These are phyloP conservation scores for Operophtera brumata DNA, from an alignment of 2,888 invertebrate genomes.

Conservation along the genomic window DNA sequence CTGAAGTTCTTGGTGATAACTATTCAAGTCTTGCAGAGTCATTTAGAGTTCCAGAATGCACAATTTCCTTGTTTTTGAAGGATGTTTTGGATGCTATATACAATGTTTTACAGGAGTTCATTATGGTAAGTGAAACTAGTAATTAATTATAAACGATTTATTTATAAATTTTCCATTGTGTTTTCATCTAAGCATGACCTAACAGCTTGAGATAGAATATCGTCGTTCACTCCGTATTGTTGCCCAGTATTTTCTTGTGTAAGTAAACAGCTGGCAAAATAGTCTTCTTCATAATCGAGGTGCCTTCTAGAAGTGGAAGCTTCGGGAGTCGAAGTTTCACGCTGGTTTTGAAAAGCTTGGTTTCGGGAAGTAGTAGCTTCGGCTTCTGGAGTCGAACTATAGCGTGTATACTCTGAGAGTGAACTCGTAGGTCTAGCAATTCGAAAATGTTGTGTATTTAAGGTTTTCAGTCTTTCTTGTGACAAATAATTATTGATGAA, in stretches of 20 bases:
- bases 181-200: constrained; percentile 34
- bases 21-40: constrained; percentile 44
- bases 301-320: constrained; percentile 39
- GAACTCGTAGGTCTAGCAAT: constrained; percentile 37
- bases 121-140: constrained; percentile 38
- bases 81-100: constrained; percentile 43
- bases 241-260: constrained; percentile 47
- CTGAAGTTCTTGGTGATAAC: constrained; percentile 25
- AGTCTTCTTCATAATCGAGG: constrained; percentile 45
- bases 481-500: constrained; percentile 40
- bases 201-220: constrained; percentile 44
- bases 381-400: constrained; percentile 37
- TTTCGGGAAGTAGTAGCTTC: constrained; percentile 36
- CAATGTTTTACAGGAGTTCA: constrained; percentile 35
- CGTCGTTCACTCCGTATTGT: constrained; percentile 43
- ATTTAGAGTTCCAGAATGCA: constrained; percentile 48
- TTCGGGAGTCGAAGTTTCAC: constrained; percentile 35
- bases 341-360: constrained; percentile 36
- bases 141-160: constrained; percentile 40
- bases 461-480: constrained; percentile 33
- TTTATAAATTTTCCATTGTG: constrained; percentile 36
- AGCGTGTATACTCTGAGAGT: constrained; percentile 34
- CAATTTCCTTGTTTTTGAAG: constrained; percentile 44
- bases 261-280: constrained; percentile 46
- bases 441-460: constrained; percentile 36